Conservation (phyloP, 2,797 vertebrate species). For the Siniperca scherzeri region DNA sequence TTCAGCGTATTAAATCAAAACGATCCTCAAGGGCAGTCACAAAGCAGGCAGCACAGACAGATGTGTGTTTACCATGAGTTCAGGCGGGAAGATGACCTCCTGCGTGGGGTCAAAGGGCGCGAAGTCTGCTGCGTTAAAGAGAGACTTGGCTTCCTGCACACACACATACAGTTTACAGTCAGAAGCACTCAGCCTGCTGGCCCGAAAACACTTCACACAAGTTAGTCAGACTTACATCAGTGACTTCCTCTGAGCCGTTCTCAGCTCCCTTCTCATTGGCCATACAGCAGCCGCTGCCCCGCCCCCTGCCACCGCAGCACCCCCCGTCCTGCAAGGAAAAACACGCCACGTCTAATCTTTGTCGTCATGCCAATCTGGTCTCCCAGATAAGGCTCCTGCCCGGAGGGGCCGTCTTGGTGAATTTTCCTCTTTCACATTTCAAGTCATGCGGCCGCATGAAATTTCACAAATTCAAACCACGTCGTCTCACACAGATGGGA, state of each 20-base stretch:
- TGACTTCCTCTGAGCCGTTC: not conserved
- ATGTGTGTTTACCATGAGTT: slow-evolving; percentile 87
- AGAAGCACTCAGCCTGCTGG: not conserved
- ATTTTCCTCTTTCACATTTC: too few species aligned
- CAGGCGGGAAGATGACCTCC: slow-evolving; percentile 96
- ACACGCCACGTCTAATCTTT: not conserved
- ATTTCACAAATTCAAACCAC: too few species aligned
- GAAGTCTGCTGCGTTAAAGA: slow-evolving; percentile 90
- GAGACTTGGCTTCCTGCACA: slow-evolving; percentile 43
- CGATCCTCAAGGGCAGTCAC: too few species aligned
- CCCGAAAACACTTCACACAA: not conserved
- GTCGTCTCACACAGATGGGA: too few species aligned
- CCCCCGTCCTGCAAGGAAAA: slow-evolving; percentile 80
- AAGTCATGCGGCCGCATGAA: too few species aligned
- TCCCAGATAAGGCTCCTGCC: too few species aligned
- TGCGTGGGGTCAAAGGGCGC: slow-evolving; percentile 93
- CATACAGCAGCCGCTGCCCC: slow-evolving; percentile 86
- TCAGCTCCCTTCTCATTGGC: slow-evolving; percentile 54
- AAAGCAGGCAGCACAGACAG: too few species aligned
- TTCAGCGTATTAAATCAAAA: too few species aligned
- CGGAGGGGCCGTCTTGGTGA: too few species aligned
- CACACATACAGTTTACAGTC: not conserved
- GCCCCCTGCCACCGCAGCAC: slow-evolving; percentile 86
- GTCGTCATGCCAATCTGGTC: too few species aligned
- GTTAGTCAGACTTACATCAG: slow-evolving; percentile 13